phyloP scores from a whole-genome alignment of 2,113 vertebrate genomes.

The Gorsachius goisagi region DNA sequence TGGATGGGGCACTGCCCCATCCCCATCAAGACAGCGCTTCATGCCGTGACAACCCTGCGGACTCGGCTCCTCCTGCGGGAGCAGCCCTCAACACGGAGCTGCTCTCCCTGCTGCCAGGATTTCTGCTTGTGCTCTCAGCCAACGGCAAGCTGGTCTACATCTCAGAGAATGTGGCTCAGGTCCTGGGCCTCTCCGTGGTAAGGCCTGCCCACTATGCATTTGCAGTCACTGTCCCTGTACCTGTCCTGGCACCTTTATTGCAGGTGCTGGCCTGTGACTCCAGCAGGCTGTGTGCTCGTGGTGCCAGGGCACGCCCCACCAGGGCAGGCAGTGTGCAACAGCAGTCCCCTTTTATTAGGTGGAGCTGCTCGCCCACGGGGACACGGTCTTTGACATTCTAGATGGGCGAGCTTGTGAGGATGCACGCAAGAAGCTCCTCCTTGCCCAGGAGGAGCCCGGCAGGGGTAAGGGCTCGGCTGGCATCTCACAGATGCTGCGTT shows the following conservation, averaged over 20 bases:
- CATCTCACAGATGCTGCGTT: no score
- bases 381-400: constrained; percentile 54
- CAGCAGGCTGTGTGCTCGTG: rapidly evolving
- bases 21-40: background rate
- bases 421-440: background rate
- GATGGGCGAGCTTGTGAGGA: background rate
- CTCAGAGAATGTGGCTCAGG: constrained; percentile 81
- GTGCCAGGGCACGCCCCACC: rapidly evolving
- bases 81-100: constrained; percentile 16
- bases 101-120: constrained; percentile 79
- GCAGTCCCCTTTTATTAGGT: constrained; percentile 16
- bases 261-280: background rate
- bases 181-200: constrained; percentile 84
- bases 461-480: background rate
- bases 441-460: constrained; percentile 2
- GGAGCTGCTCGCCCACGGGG: constrained; percentile 60
- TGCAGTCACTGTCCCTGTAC: background rate
- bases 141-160: constrained; percentile 79
- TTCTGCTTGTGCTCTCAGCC: constrained; percentile 75
- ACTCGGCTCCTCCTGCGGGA: background rate
- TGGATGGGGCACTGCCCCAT: background rate
- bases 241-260: background rate
- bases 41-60: background rate
- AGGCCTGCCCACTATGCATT: background rate
- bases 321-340: background rate